Base-by-base conservation (phyloP, 1,140 invertebrate species). In the Drosophila lacteicornis region DNA sequence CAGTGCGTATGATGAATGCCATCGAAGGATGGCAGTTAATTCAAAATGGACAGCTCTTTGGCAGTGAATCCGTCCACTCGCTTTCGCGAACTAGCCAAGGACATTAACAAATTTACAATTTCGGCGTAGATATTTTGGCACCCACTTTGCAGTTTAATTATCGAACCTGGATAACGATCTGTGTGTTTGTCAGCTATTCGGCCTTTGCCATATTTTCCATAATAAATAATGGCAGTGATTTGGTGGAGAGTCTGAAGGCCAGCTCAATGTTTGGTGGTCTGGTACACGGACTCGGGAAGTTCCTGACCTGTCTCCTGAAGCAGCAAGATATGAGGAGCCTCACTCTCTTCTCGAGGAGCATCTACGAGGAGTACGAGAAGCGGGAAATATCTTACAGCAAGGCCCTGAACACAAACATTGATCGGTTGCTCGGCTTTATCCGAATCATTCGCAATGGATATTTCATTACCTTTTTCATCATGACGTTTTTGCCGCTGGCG, bases 1-100 rank as follows among this genome's bases (percentile, higher is more conserved):
- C 59, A 46, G 74, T 76, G 61, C 74, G 73, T 76, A 77, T 77
- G 61, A 63, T 75, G 71, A 75, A 75, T 75, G 71, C 71, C 50
- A 75, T 75, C 19, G 50, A 56, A 49, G 59, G 58, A n/a, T n/a
- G n/a, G n/a, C 42, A 68, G 63, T 56, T 42, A 33, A 2, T 11
- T 42, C 12, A 40, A 12, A 4, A 71, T 71, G 68, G 43, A 36
- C 3, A n/a, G 15, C 22, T 17, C 40, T 22, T 49, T 13, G 57
- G 2, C 17, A 43, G 27, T 43, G 4, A 70, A 36, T 36, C 73
- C 74, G 0, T 42, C 42, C 2, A 19, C 33, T 19, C 73, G 80
- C 33, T 71, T 70, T 50, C 27, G 61, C 27, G 22, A 74, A 19
- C 36, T 87, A 1, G 22, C 58, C 19, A 36, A 57, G 13, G 4